Percentiles rank a stretch among this genome's conserved stretches.
phyloP scores from a whole-genome alignment of 1,140 invertebrate species.

The Gonatopus flavifemur region DNA sequence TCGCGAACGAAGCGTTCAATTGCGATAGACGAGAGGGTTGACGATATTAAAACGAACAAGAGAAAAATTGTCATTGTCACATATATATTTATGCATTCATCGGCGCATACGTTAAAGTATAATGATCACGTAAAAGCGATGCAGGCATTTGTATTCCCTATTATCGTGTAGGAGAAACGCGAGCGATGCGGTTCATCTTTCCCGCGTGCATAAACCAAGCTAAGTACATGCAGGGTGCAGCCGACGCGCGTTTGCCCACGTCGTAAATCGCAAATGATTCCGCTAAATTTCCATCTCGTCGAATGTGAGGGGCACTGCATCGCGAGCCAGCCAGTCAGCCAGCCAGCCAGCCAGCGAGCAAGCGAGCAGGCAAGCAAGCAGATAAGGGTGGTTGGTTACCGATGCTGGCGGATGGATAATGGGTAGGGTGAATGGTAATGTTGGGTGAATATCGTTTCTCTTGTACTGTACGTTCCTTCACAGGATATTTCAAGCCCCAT shows the following conservation, averaged over 20 bases:
- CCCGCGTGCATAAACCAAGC: constrained; percentile 26
- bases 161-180: constrained; percentile 15
- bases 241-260: constrained; percentile 19
- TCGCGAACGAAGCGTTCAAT: no score
- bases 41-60: no score
- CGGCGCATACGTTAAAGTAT: no score
- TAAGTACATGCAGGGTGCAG: constrained; percentile 17
- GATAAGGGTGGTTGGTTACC: constrained; percentile 37
- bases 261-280: constrained; percentile 43
- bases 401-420: constrained; percentile 38
- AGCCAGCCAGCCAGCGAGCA: no score
- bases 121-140: no score
- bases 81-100: no score
- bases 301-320: constrained; percentile 18
- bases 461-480: constrained; percentile 14
- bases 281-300: constrained; percentile 46
- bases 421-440: constrained; percentile 43
- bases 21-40: no score
- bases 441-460: constrained; percentile 19
- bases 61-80: no score
- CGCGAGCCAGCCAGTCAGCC: no score
- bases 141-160: no score
- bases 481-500: constrained; percentile 2
- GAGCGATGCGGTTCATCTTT: constrained; percentile 25
- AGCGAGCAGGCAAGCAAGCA: constrained; percentile 11